Conservation (phyloP, 1,140 invertebrate species). For the Lucilia sericata region DNA sequence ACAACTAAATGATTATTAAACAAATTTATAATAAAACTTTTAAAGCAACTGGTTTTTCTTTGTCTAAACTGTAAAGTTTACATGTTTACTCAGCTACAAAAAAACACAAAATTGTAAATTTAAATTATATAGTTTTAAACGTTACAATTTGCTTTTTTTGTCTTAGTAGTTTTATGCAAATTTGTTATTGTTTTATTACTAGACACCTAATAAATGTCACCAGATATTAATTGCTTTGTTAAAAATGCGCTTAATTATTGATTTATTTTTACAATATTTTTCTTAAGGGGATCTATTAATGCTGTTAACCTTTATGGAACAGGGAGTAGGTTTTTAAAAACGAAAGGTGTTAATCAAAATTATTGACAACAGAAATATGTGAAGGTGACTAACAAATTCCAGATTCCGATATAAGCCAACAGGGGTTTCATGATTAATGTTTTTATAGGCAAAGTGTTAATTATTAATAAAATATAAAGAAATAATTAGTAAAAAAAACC, state of each 20-base stretch:
- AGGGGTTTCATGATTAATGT: too few relatives aligned
- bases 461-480: too few relatives aligned
- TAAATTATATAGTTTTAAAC: slow-evolving; percentile 8
- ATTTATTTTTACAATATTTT: not conserved
- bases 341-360: not conserved
- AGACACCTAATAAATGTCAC: slow-evolving; percentile 36
- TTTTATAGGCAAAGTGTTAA: too few relatives aligned
- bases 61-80: not conserved
- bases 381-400: not conserved
- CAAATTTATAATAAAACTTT: not conserved
- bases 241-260: slow-evolving; percentile 8
- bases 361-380: not conserved
- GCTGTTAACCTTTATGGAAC: not conserved
- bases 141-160: not conserved
- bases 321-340: not conserved
- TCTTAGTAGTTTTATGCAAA: too few relatives aligned
- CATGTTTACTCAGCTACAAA: not conserved
- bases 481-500: too few relatives aligned
- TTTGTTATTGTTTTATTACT: slow-evolving; percentile 28
- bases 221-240: slow-evolving; percentile 30
- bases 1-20: not conserved
- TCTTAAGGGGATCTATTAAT: not conserved
- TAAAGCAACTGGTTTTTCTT: not conserved
- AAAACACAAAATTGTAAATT: not conserved
- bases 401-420: too few relatives aligned